Conservation (phyloP, 2,888 invertebrate species). For the Chymomyza amoena region DNA sequence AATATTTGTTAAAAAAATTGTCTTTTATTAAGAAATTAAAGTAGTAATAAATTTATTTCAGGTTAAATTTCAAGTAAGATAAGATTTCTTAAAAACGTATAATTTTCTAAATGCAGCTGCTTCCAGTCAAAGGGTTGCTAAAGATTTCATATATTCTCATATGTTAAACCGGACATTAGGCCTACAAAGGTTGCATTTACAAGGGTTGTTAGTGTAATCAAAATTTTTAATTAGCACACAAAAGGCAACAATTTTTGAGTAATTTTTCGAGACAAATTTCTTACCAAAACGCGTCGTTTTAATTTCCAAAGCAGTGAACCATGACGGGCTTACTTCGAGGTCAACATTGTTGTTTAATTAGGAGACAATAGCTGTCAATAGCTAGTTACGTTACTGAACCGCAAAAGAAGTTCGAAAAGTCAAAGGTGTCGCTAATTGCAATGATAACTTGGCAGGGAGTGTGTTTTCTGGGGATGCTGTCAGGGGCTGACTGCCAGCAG, state of each 20-base stretch:
- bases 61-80: no score
- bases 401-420: constrained; percentile 26
- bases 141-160: not conserved
- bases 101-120: not conserved
- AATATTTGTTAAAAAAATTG: no score
- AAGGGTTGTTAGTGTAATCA: constrained; percentile 40
- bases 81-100: no score
- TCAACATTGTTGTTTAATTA: constrained; percentile 71
- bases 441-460: not conserved
- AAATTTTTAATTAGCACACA: constrained; percentile 61
- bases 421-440: constrained; percentile 51
- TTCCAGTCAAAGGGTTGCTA: constrained; percentile 23
- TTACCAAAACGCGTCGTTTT: constrained; percentile 28
- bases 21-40: no score
- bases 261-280: constrained; percentile 15
- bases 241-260: constrained; percentile 39
- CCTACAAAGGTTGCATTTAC: not conserved
- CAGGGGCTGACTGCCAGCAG: constrained; percentile 42
- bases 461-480: constrained; percentile 18
- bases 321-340: constrained; percentile 52
- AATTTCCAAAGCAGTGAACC: constrained; percentile 41
- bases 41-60: no score
- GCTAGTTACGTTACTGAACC: constrained; percentile 24
- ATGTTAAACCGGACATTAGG: not conserved
- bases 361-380: constrained; percentile 68